Conservation (phyloP, 2,888 invertebrate genomes). For the Drosophila testacea region DNA sequence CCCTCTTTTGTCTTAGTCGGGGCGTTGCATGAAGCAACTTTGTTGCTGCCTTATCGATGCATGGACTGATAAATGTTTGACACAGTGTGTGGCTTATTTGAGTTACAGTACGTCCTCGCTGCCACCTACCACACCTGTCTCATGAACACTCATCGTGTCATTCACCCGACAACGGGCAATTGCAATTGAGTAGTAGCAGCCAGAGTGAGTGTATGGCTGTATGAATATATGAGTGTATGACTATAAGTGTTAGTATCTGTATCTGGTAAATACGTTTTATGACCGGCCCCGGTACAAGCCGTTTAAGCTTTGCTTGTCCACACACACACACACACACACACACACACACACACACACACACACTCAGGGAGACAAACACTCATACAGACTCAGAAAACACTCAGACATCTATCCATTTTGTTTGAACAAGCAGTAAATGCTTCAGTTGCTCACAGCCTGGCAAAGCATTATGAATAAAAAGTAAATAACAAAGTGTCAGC, state of each 20-base stretch:
- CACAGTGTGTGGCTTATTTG: slow-evolving; percentile 73
- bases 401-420: slow-evolving; percentile 26
- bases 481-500: slow-evolving; percentile 33
- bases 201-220: slow-evolving; percentile 10
- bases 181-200: slow-evolving; percentile 50
- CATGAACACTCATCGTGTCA: slow-evolving; percentile 54
- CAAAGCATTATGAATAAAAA: slow-evolving; percentile 37
- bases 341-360: slow-evolving; percentile 28
- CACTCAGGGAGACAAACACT: slow-evolving; percentile 9
- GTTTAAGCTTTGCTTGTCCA: slow-evolving; percentile 62
- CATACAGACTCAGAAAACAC: slow-evolving; percentile 14
- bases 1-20: neutral
- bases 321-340: slow-evolving; percentile 20
- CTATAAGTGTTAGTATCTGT: slow-evolving; percentile 35
- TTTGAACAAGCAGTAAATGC: slow-evolving; percentile 62
- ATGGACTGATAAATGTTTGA: slow-evolving; percentile 75
- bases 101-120: slow-evolving; percentile 47
- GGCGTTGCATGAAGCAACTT: slow-evolving; percentile 61
- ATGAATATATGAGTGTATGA: neutral
- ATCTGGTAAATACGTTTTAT: slow-evolving; percentile 70
- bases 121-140: slow-evolving; percentile 1
- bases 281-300: slow-evolving; percentile 25
- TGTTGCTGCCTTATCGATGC: slow-evolving; percentile 74
- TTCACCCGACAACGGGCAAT: slow-evolving; percentile 55
- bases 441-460: slow-evolving; percentile 30